These are phyloP conservation scores for Pelodytes ibericus DNA, from an alignment of 2,797 vertebrate genomes.

Conservation along the genomic window DNA sequence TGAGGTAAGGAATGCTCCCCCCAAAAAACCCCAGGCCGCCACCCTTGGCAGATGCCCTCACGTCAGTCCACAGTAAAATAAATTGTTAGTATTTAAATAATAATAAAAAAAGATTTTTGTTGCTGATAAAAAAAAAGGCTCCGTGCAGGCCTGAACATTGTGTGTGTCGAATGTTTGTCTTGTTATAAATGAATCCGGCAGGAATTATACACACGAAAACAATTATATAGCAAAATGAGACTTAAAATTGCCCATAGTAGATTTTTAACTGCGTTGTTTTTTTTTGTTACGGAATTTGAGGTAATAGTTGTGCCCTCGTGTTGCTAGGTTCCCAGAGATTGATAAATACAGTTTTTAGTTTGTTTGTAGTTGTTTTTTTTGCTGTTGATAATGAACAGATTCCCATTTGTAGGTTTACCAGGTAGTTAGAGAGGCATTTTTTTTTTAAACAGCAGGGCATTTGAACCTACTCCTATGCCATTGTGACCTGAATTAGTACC, in stretches of 20 bases:
- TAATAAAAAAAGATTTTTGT: conserved; percentile 9
- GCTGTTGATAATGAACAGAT: conserved; percentile 37
- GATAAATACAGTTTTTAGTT: conserved; percentile 61
- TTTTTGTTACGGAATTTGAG: conserved; percentile 64
- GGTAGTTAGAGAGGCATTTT: conserved; percentile 29
- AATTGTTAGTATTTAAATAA: neutral
- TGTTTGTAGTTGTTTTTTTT: conserved; percentile 64
- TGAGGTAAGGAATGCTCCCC: conserved; percentile 18
- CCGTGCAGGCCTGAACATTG: conserved; percentile 44
- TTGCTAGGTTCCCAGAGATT: conserved; percentile 69
- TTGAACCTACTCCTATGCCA: conserved; percentile 26
- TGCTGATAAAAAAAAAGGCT: too few species aligned
- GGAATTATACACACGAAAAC: conserved; percentile 12
- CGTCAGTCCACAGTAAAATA: conserved; percentile 46
- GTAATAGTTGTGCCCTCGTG: conserved; percentile 74
- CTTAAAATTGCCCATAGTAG: conserved; percentile 40
- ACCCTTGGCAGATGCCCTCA: neutral
- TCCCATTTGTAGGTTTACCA: conserved; percentile 17
- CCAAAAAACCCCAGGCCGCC: neutral
- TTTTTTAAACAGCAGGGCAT: conserved; percentile 3
- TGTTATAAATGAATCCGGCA: conserved; percentile 29
- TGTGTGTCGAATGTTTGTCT: conserved; percentile 5
- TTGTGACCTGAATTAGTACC: conserved; percentile 35
- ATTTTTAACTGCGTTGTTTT: conserved; percentile 58
- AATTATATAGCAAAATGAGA: conserved; percentile 32